Percentiles rank a stretch among this genome's conserved stretches.
Evolutionary conservation across 1,140 invertebrate genomes (phyloP).

Genomic region (Aleiodes sp.): DNA sequence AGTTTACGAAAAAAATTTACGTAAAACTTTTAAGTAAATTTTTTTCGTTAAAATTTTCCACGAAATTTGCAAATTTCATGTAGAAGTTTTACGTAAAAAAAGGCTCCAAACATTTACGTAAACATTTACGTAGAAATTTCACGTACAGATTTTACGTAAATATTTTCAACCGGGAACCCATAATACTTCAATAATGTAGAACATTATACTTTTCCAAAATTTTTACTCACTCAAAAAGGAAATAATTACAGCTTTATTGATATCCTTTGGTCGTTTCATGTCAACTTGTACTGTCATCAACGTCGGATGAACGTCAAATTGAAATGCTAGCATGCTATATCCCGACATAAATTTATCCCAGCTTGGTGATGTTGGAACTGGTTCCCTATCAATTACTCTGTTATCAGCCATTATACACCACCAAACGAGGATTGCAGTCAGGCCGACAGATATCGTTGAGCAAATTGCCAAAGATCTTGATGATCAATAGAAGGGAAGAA

Average conservation of each 20-base stretch:
- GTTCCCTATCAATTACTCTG: conserved; percentile 39
- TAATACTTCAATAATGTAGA: neutral
- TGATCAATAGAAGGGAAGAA: conserved; percentile 26
- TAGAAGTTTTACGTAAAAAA: no score
- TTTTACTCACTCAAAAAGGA: conserved; percentile 63
- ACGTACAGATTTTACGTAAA: no score
- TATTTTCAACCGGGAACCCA: no score
- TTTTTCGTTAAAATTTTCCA: no score
- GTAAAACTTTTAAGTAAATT: no score
- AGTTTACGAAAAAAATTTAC: no score
- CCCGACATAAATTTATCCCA: conserved; percentile 62
- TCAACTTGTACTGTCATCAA: conserved; percentile 82
- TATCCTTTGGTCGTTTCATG: conserved; percentile 74
- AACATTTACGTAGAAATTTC: no score
- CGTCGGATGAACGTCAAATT: conserved; percentile 84
- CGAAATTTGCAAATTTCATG: no score
- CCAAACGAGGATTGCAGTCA: conserved; percentile 57
- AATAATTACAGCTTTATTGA: conserved; percentile 73
- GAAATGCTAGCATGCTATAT: conserved; percentile 63
- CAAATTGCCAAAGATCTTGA: conserved; percentile 52
- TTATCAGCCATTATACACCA: conserved; percentile 58
- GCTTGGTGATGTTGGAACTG: conserved; percentile 52
- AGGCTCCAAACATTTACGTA: no score
- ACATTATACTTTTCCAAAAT: neutral
- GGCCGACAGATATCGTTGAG: conserved; percentile 45